These are phyloP conservation scores for Microplitis deprimator DNA, from an alignment of 2,888 invertebrate species.

Conservation along the genomic window DNA sequence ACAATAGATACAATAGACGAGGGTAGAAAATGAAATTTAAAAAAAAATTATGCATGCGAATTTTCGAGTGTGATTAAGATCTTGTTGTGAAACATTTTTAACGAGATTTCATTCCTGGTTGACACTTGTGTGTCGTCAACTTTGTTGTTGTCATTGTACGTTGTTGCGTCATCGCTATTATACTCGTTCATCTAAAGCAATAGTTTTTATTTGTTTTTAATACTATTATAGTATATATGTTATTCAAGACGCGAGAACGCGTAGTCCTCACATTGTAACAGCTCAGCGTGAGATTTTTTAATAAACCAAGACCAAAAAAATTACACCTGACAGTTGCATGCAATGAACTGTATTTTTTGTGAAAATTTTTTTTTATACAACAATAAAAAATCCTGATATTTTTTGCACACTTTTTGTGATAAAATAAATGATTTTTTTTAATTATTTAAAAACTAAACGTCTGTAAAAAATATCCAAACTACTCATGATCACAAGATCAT, in stretches of 20 bases:
- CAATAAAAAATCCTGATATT: background rate
- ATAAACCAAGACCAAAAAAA: conserved; percentile 14
- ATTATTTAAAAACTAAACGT: too few species aligned
- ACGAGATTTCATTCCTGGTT: conserved; percentile 28
- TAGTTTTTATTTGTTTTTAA: conserved; percentile 6
- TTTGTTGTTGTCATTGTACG: conserved; percentile 11
- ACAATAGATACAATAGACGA: conserved; percentile 12
- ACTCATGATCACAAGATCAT: conserved; percentile 14
- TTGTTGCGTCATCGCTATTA: conserved; percentile 47
- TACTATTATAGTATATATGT: background rate
- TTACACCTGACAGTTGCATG: background rate
- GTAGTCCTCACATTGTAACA: conserved; percentile 33
- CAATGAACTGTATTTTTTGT: background rate
- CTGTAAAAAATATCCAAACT: background rate
- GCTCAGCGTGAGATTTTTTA: conserved; percentile 38
- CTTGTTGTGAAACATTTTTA: conserved; percentile 46
- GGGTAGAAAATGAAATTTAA: conserved; percentile 43
- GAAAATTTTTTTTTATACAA: background rate
- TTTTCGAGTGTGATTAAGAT: conserved; percentile 38
- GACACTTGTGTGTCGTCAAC: conserved; percentile 39
- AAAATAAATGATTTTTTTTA: too few species aligned
- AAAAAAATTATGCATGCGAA: background rate
- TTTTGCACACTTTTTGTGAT: background rate
- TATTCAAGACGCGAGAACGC: conserved; percentile 6
- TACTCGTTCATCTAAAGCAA: conserved; percentile 19